phyloP scores from a whole-genome alignment of 1,140 invertebrate genomes.

The Chrysopa pallens region DNA sequence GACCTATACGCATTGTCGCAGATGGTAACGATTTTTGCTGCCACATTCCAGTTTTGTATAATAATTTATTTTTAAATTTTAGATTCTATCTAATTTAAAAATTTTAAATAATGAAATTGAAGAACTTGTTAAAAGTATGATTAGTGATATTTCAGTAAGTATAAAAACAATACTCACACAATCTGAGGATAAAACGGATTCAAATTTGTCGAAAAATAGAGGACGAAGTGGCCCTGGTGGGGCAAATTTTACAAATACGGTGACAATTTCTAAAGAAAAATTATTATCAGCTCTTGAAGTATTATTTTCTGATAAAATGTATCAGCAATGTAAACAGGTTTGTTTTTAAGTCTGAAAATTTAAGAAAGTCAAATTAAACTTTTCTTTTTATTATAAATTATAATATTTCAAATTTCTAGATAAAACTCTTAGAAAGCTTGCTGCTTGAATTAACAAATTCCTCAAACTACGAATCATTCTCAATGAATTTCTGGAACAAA shows the following conservation, averaged over 20 bases:
- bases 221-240: constrained; percentile 43
- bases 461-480: too few species aligned
- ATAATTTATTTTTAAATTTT: constrained; percentile 20
- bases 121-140: constrained; percentile 29
- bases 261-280: constrained; percentile 45
- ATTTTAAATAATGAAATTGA: constrained; percentile 36
- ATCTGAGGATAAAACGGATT: too few species aligned
- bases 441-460: too few species aligned
- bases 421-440: too few species aligned
- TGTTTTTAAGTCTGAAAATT: constrained; percentile 22
- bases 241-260: constrained; percentile 43
- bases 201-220: too few species aligned
- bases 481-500: constrained; percentile 29
- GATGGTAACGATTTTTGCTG: too few species aligned
- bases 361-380: background rate
- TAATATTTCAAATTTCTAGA: background rate
- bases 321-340: constrained; percentile 46
- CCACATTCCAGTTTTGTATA: too few species aligned
- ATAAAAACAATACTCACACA: constrained; percentile 30
- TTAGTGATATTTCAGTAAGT: constrained; percentile 33
- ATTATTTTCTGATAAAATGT: constrained; percentile 51
- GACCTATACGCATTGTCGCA: too few species aligned
- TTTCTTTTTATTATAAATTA: constrained; percentile 6
- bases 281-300: constrained; percentile 67
- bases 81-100: constrained; percentile 55